Evolutionary conservation across 1,140 invertebrate species (phyloP), one percentile per base, ranked within the genome.

Genomic region (Drosophila hydei): DNA sequence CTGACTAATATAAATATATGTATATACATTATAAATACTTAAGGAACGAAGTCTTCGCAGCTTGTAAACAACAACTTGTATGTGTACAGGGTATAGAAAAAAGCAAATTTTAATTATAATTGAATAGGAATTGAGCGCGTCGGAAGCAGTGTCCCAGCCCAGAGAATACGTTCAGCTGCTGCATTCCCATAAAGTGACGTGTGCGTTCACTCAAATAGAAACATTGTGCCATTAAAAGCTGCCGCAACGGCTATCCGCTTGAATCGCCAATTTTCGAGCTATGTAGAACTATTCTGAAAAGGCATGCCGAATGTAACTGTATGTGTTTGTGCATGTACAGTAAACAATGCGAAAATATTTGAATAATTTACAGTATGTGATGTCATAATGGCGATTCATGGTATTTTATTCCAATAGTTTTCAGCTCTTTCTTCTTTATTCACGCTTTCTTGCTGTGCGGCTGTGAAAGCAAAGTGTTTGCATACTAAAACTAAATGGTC

Each of bases 351-450:
- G 67, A 43, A 72, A 75, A 75, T 75, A 79, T 87, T 81, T 67
- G 58, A 88, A 88, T 87, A 81, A 87, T 87, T 87, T 79, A 77
- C 52, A 75, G 75, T 64, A 87, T 87, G 81, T 87, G 81, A 87
- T 87, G 81, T 87, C 81, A 87, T 88, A 78, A 72, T 56, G 50
- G 73, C 63, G 61, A 36, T 27, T 19, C 56, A 33, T 30, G 54
- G 36, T 40, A 70, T 55, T 55, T 52, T 51, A 72, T 72, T 68
- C 74, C 50, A 75, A 69, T 69, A 61, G 43, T 62, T 62, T 18
- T 25, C 19, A 48, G 51, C 60, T 48, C 21, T 62, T 33, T 59
- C 30, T 80, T 75, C 63, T 62, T 33, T 59, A 38, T 80, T 75
- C 63, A 75, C 72, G 76, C 81, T 87, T 85, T 85, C 80, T 54